Base-by-base conservation (phyloP, 2,113 vertebrate species). In the Casuarius casuarius region DNA sequence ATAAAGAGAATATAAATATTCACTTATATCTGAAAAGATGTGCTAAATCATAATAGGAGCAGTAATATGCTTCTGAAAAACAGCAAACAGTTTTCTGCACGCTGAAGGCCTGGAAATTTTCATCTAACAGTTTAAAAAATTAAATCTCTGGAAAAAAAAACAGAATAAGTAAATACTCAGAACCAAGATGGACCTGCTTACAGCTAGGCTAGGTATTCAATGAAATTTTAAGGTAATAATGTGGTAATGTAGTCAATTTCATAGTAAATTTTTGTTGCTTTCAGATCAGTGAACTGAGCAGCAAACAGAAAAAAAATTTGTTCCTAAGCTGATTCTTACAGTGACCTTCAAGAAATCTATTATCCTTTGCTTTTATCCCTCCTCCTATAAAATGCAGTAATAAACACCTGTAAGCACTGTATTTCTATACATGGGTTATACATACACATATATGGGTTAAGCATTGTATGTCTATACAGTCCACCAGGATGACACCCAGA, bases 271-370 rank as follows among this genome's bases (percentile, higher is more conserved):
- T 96, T 87, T 81, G 40, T 71, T 87, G 68, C 65, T 84, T 92
- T 84, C 68, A 81, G 80, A 86, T 65, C 89, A 84, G 44, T 87
- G 89, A 93, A 84, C 80, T 84, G 86, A 90, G 70, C 84, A 93
- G 58, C 33, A 90, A 94, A 93, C 9, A 94, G 62, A 89, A 91
- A 14, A 31, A 81, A 88, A 79, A 81, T 35, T 78, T 87, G 38
- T 9, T 56, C 67, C 46, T 85, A 86, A 96, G 68, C 35, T 77
- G 72, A 82, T 88, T 18, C 35, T 92, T 46, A 92, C 12, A 89
- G 76, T 12, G 70, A 96, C 92, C 89, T 91, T 95, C 89, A 56
- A 86, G 61, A 86, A 86, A 68, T 59, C 76, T 87, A 85, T 92
- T 94, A 68, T 82, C 83, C 42, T 56, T 67, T 62, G 29, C 79